Percentiles rank a stretch among this genome's conserved stretches.
Evolutionary conservation across 2,797 vertebrate genomes (phyloP).

Genomic region (Oreonectes daqikongensis): DNA sequence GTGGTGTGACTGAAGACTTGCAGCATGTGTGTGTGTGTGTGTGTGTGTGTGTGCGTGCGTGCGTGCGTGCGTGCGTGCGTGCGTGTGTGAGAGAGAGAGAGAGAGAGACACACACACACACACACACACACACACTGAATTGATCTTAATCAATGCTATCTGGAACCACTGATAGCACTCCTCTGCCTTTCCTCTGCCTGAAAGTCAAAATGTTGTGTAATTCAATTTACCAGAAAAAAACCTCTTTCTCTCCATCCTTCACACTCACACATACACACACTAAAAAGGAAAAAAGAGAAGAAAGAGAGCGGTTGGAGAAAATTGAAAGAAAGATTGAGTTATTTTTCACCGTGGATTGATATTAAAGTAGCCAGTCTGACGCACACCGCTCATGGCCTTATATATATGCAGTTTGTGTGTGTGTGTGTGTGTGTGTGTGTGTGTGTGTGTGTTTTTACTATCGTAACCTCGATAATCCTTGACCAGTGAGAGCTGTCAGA

Average conservation of each 20-base stretch:
- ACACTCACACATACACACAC: background rate
- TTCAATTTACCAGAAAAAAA: slow-evolving; percentile 60
- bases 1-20: slow-evolving; percentile 57
- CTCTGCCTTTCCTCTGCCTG: slow-evolving; percentile 57
- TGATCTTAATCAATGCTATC: slow-evolving; percentile 64
- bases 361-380: slow-evolving; percentile 30
- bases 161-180: slow-evolving; percentile 60
- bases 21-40: slow-evolving; percentile 12
- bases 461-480: slow-evolving; percentile 30
- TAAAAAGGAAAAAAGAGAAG: slow-evolving; percentile 14
- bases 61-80: no score
- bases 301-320: slow-evolving; percentile 14
- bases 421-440: slow-evolving; percentile 10
- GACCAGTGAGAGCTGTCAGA: background rate
- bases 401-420: slow-evolving; percentile 29
- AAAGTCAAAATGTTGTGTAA: slow-evolving; percentile 65
- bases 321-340: slow-evolving; percentile 46
- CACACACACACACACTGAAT: slow-evolving; percentile 39
- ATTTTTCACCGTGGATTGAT: slow-evolving; percentile 36
- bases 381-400: slow-evolving; percentile 16
- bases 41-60: no score
- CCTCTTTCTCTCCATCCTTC: slow-evolving; percentile 16
- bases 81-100: background rate
- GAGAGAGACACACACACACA: slow-evolving; percentile 20
- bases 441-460: slow-evolving; percentile 20